Evolutionary conservation across 1,140 invertebrate genomes (phyloP).

Genomic region (Nomia melanderi): DNA sequence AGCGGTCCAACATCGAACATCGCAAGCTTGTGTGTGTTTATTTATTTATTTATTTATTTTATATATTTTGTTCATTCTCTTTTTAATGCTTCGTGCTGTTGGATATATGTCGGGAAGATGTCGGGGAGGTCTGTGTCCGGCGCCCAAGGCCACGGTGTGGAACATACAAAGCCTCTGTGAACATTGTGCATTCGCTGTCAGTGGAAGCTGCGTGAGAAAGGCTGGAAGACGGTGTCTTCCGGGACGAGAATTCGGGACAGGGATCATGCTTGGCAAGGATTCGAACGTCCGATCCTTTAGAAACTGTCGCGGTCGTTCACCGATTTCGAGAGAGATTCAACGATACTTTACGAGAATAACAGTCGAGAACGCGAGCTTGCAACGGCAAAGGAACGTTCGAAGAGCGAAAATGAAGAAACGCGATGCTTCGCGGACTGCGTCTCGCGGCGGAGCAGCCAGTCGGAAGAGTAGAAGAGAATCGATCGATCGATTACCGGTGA

Average conservation of each 20-base stretch:
- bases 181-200: constrained; percentile 77
- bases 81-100: constrained; percentile 73
- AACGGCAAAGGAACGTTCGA: too few relatives aligned
- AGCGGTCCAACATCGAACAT: constrained; percentile 78
- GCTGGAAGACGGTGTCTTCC: constrained; percentile 25
- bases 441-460: too few relatives aligned
- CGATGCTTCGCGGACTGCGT: too few relatives aligned
- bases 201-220: constrained; percentile 70
- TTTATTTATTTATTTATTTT: too few relatives aligned
- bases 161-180: constrained; percentile 79
- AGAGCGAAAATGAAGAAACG: too few relatives aligned
- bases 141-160: constrained; percentile 73
- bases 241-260: not conserved
- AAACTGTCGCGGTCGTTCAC: not conserved
- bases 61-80: constrained; percentile 9
- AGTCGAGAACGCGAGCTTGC: too few relatives aligned
- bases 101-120: constrained; percentile 71
- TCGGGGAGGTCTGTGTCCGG: constrained; percentile 73
- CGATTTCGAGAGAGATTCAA: too few relatives aligned
- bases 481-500: too few relatives aligned
- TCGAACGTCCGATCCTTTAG: constrained; percentile 7
- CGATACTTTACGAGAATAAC: too few relatives aligned
- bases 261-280: constrained; percentile 48
- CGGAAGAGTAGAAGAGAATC: too few relatives aligned
- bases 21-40: constrained; percentile 72